Evolutionary conservation across 1,140 invertebrate species (phyloP), one percentile per base, ranked within the genome.

Genomic region (Pseudomyrmex flavicornis): DNA sequence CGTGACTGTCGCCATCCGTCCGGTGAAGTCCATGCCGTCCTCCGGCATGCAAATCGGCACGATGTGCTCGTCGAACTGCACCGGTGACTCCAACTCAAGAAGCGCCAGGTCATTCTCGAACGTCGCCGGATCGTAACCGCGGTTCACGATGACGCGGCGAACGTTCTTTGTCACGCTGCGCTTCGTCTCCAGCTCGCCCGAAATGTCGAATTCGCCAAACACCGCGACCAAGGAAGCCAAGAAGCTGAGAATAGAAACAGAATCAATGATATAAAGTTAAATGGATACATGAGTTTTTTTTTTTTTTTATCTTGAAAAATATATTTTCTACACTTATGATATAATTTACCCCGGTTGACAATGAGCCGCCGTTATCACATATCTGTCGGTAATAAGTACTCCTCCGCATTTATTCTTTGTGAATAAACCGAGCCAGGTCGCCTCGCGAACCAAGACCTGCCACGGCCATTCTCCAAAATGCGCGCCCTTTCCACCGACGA

Each of bases 401-500:
- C 98, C 98, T 12, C 98, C 98, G 91, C 98, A 99, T 93, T 99
- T 99, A 92, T 99, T 98, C 93, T 99, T 99, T n/a, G 98, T 98
- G 92, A 98, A 98, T 0, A 99, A 95, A 2, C 98, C 98, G 56
- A 99, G 94, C 98, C 98, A 99, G 0, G 98, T 98, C 7, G 98
- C 97, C 93, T 99, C 98, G 72, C 98, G 95, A 0, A 99, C 97
- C 20, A 99, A 94, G 2, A 98, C 98, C 92, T 99, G 98, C 98
- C 98, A 99, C 0, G 98, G 98, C 96, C 97, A 99, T 92, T 98
- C 97, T 7, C 98, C 98, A 88, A 98, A 98, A 1, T 95, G 95
- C 5, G 98, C 96, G 75, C 96, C 96, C 93, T 97, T 98, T 13
- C 98, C 98, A 72, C 98, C 98, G 9, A 99, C 98, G 83, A 99